A percentile compares a stretch with the other conserved stretches of the same genome.
These are phyloP conservation scores for Caenorhabditis macrosperma DNA, from an alignment of 2,888 invertebrate species.

Conservation along the genomic window DNA sequence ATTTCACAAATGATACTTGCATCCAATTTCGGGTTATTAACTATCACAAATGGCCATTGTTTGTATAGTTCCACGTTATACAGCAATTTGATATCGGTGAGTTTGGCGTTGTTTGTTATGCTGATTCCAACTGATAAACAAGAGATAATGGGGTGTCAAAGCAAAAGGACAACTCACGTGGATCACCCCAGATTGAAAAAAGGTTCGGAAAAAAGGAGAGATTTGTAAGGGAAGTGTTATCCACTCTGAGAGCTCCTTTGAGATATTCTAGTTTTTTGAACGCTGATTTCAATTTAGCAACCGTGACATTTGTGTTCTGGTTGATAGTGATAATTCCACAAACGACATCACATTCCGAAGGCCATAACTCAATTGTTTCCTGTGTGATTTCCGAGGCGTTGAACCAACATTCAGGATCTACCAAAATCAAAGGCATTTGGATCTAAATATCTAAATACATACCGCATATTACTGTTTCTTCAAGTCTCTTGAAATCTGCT, in stretches of 20 bases:
- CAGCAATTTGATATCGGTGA: not conserved
- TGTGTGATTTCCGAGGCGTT: not conserved
- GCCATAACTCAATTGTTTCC: not conserved
- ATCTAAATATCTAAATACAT: too few species aligned
- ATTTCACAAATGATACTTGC: not conserved
- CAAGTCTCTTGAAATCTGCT: too few species aligned
- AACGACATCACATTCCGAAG: not conserved
- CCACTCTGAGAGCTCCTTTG: not conserved
- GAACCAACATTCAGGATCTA: not conserved
- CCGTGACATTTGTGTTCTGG: not conserved
- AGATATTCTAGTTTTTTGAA: not conserved
- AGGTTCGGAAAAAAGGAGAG: slow-evolving; percentile 3
- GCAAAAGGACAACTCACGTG: not conserved
- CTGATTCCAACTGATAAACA: not conserved
- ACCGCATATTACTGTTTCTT: too few species aligned
- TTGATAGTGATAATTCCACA: not conserved
- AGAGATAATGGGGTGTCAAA: not conserved
- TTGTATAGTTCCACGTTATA: not conserved
- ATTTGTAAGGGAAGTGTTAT: not conserved
- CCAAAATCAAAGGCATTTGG: too few species aligned
- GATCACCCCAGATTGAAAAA: not conserved
- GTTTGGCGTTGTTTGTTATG: not conserved
- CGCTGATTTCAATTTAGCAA: not conserved
- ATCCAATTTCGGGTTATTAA: slow-evolving; percentile 12
- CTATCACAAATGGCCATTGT: not conserved